phyloP scores from a whole-genome alignment of 2,888 invertebrate genomes.

The Hydrotaea cyrtoneurina region DNA sequence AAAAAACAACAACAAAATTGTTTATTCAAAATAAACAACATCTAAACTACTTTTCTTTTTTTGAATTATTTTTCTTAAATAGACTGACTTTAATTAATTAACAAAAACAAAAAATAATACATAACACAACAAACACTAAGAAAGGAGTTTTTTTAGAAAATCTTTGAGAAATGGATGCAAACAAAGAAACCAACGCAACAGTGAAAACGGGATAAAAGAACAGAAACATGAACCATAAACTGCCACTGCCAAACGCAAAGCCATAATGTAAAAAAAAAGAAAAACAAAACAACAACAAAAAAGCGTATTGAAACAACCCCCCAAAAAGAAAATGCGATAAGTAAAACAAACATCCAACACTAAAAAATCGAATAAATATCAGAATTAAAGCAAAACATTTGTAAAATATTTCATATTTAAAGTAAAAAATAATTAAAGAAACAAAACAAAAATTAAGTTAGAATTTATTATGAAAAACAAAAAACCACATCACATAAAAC shows the following conservation, averaged over 20 bases:
- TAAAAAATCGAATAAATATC: conserved; percentile 67
- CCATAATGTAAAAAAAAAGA: conserved; percentile 68
- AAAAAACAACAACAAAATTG: conserved; percentile 39
- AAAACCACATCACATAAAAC: conserved; percentile 30
- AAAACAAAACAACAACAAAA: conserved; percentile 43
- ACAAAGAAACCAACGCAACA: conserved; percentile 60
- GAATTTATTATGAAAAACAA: conserved; percentile 23
- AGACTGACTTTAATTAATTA: conserved; percentile 75
- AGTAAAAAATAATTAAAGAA: too few species aligned
- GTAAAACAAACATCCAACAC: conserved; percentile 32
- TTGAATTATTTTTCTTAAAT: conserved; percentile 71
- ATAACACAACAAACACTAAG: conserved; percentile 24
- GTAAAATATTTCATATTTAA: conserved; percentile 76
- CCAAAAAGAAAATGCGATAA: conserved; percentile 44
- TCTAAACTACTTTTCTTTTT: conserved; percentile 63
- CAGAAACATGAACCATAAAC: conserved; percentile 61
- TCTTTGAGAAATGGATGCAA: conserved; percentile 40
- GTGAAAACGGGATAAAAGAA: conserved; percentile 43
- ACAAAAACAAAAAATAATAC: conserved; percentile 44
- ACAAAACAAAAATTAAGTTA: conserved; percentile 42
- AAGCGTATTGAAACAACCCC: conserved; percentile 50
- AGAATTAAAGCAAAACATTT: conserved; percentile 72
- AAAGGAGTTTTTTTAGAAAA: conserved; percentile 46
- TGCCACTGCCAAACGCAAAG: conserved; percentile 72
- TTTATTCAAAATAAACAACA: conserved; percentile 65